A percentile compares a stretch with the other conserved stretches of the same genome.
Evolutionary conservation across 1,140 invertebrate species (phyloP).

Genomic region (Cotesia typhae): DNA sequence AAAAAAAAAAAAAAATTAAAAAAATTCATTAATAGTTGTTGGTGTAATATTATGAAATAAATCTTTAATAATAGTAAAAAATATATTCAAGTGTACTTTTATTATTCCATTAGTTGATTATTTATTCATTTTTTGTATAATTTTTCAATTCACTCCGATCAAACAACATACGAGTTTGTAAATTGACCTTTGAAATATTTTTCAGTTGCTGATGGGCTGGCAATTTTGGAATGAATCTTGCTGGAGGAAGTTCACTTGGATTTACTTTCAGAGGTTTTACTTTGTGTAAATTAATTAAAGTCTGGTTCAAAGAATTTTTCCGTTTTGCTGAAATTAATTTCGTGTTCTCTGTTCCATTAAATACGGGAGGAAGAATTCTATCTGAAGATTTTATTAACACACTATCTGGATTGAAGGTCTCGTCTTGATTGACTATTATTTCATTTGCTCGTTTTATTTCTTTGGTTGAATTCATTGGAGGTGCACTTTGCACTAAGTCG

Average conservation of each 20-base stretch:
- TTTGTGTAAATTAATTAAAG: not conserved
- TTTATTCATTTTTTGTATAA: not conserved
- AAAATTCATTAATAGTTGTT: constrained; percentile 66
- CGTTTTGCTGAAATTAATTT: not conserved
- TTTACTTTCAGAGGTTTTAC: constrained; percentile 13
- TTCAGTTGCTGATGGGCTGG: not conserved
- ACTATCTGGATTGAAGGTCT: not conserved
- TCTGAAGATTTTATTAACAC: too few species aligned
- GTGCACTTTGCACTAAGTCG: too few species aligned
- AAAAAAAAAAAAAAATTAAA: constrained; percentile 28
- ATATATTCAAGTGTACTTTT: not conserved
- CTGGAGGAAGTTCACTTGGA: constrained; percentile 10
- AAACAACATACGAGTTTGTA: constrained; percentile 11
- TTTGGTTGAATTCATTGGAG: too few species aligned
- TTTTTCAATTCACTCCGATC: not conserved
- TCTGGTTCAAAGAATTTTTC: too few species aligned
- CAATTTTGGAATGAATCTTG: not conserved
- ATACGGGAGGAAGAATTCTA: too few species aligned
- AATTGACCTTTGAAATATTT: constrained; percentile 2
- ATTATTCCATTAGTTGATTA: not conserved
- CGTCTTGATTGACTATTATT: too few species aligned
- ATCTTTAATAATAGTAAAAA: constrained; percentile 60
- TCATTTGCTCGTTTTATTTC: too few species aligned
- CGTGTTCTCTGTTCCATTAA: too few species aligned
- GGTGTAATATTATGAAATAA: constrained; percentile 67